These are phyloP conservation scores for Eulemur macaco DNA, from an alignment of 2,113 vertebrate genomes.

Conservation along the genomic window DNA sequence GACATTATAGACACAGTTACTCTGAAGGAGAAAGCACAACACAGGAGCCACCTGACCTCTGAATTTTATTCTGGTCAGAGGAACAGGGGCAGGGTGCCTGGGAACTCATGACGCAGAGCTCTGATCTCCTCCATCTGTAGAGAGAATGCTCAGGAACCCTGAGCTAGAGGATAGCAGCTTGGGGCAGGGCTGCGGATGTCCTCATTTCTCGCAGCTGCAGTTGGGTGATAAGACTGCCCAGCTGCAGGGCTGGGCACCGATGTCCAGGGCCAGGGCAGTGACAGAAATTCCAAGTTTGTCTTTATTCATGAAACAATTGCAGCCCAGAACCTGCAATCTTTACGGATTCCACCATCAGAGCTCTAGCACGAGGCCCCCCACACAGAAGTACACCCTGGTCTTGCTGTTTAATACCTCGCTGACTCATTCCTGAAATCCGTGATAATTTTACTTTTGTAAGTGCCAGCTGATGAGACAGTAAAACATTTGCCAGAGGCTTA, in stretches of 20 bases:
- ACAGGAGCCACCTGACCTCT: not conserved
- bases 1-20: not conserved
- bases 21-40: not conserved
- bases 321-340: not conserved
- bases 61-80: not conserved
- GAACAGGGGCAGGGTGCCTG: not conserved
- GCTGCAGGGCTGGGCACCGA: not conserved
- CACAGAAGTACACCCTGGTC: not conserved
- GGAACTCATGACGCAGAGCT: not conserved
- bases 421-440: not conserved
- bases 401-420: not conserved
- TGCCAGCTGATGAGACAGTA: not conserved
- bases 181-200: not conserved
- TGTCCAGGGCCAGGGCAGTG: not conserved
- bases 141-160: not conserved
- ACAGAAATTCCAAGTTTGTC: not conserved
- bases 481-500: not conserved
- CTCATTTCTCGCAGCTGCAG: not conserved
- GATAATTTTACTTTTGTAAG: not conserved
- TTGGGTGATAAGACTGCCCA: not conserved
- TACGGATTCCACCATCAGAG: accelerated
- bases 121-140: not conserved
- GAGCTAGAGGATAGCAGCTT: not conserved
- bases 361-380: not conserved
- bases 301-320: not conserved